These are phyloP conservation scores for Hybognathus amarus DNA, from an alignment of 2,797 vertebrate species.

Conservation along the genomic window DNA sequence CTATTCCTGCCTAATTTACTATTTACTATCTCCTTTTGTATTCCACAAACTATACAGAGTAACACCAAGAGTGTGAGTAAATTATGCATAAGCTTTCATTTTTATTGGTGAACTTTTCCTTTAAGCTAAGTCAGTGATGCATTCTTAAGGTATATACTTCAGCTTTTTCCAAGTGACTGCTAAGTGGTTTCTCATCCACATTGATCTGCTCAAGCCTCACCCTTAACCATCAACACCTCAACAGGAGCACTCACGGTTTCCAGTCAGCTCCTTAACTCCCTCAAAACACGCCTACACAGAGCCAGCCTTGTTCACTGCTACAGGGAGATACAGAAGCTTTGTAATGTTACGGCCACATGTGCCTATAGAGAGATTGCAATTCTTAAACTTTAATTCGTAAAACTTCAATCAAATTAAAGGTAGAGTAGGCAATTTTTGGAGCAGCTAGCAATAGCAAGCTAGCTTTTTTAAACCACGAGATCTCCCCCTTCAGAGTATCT, in stretches of 20 bases:
- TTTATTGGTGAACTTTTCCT: neutral
- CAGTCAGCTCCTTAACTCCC: conserved; percentile 17
- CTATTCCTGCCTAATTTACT: neutral
- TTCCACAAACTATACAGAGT: neutral
- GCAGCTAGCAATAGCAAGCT: too few relatives aligned
- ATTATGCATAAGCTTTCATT: neutral
- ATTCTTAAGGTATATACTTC: conserved; percentile 22
- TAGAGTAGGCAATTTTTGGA: too few relatives aligned
- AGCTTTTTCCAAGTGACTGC: conserved; percentile 27
- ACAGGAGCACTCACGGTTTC: neutral
- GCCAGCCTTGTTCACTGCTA: neutral
- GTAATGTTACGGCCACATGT: neutral
- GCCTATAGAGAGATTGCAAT: neutral
- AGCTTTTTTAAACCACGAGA: too few relatives aligned
- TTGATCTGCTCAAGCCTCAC: conserved; percentile 27
- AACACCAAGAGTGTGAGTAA: conserved; percentile 11
- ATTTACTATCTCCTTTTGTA: neutral
- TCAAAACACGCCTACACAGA: neutral
- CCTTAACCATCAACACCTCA: conserved; percentile 24
- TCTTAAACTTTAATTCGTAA: neutral
- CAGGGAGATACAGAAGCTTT: neutral
- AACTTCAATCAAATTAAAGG: neutral
- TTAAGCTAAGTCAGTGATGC: neutral
- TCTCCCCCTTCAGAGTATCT: too few relatives aligned
- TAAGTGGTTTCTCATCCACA: conserved; percentile 6